Evolutionary conservation across 1,140 invertebrate genomes (phyloP).

Genomic region (Magallana ariakensis): DNA sequence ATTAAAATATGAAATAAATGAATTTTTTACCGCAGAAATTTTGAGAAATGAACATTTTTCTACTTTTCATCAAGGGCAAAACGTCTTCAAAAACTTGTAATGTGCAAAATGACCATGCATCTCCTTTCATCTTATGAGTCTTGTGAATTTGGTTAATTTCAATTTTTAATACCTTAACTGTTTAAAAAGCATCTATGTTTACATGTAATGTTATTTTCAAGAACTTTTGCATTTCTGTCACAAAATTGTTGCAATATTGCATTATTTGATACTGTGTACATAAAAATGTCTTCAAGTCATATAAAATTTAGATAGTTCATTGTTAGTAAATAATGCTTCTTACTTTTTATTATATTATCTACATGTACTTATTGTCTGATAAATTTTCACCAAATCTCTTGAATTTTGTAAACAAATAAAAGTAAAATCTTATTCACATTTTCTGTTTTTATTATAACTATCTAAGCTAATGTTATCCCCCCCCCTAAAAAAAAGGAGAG

Average conservation of each 20-base stretch:
- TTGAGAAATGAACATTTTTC: background rate
- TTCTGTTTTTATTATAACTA: background rate
- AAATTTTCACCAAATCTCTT: background rate
- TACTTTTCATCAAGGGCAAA: background rate
- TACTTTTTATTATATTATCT: background rate
- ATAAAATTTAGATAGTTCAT: background rate
- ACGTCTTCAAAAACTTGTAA: background rate
- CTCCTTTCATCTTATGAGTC: background rate
- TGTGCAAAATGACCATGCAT: too few species aligned
- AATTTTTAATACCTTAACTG: background rate
- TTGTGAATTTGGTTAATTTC: background rate
- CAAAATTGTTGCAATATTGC: background rate
- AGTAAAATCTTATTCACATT: background rate
- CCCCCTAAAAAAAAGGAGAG: background rate
- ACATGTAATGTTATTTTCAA: background rate
- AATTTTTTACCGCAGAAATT: background rate
- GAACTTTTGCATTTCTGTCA: background rate
- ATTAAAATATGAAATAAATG: background rate
- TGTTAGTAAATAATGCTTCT: background rate
- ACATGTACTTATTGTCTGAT: background rate
- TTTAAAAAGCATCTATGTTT: background rate
- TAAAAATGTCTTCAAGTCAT: background rate
- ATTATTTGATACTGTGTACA: background rate
- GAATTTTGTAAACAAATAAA: slow-evolving; percentile 2
- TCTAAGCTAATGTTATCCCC: background rate